phyloP scores from a whole-genome alignment of 2,888 invertebrate species.

The Octonoba sinensis region DNA sequence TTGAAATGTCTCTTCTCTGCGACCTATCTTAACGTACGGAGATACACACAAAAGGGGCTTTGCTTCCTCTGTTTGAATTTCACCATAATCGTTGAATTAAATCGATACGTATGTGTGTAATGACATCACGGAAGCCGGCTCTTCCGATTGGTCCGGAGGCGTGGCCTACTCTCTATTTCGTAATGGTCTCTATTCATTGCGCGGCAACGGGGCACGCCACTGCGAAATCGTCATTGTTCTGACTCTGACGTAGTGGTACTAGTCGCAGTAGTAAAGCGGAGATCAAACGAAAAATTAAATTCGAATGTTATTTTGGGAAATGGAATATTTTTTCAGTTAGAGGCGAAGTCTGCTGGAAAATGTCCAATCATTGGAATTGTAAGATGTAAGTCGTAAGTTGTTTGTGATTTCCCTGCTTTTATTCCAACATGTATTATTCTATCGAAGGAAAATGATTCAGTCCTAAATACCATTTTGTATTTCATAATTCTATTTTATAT shows the following conservation, averaged over 20 bases:
- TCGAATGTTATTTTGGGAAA: neutral
- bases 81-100: slow-evolving; percentile 11
- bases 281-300: neutral
- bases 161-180: slow-evolving; percentile 33
- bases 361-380: too few species aligned
- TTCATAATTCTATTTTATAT: too few species aligned
- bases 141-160: slow-evolving; percentile 33
- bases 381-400: too few species aligned
- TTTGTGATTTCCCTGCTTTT: too few species aligned
- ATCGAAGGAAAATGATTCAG: too few species aligned
- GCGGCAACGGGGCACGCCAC: slow-evolving; percentile 17
- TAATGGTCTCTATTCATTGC: slow-evolving; percentile 38
- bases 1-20: too few species aligned
- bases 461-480: too few species aligned
- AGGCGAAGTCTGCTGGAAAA: neutral
- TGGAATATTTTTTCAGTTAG: neutral
- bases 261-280: neutral
- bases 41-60: neutral
- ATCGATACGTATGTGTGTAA: slow-evolving; percentile 47
- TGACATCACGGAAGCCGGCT: slow-evolving; percentile 19
- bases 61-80: slow-evolving; percentile 11
- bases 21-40: neutral
- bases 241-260: slow-evolving; percentile 7
- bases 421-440: too few species aligned
- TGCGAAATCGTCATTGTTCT: slow-evolving; percentile 8